Base-by-base conservation (phyloP, 1,140 invertebrate species). In the Drosophila jambulina region DNA sequence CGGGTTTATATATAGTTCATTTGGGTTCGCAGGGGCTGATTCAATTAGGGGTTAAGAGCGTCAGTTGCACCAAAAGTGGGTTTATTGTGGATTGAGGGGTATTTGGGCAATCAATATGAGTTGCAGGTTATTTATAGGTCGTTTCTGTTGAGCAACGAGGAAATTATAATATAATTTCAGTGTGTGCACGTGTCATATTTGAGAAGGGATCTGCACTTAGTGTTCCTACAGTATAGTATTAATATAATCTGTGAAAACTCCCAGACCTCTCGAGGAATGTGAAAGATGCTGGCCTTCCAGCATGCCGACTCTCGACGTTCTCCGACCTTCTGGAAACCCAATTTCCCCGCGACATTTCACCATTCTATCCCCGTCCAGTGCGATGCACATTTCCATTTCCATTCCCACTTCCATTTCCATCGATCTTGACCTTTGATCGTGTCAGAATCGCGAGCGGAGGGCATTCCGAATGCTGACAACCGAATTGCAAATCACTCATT, bases 371-470 rank as follows among this genome's bases (percentile, higher is more conserved):
- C 19, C 25, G 13, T 7, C 10, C 15, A 21, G 13, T 23, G 19
- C 51, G 32, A 62, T 57, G 23, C 32, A 45, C 63, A 69, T 68
- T 69, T 67, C 56, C 29, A 65, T 43, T 43, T 27, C 29, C 45
- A 38, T 34, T 40, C 12, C 38, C 57, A 25, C 15, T 51, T 36
- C 51, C 15, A 60, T 19, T 38, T 38, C 12, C 23, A 42, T 9
- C 36, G 75, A 53, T 71, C 58, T 71, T 78, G 75, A 78, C 51
- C 76, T 78, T 78, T 78, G 58, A 27, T 57, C 57, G 23, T 57
- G 53, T 60, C 34, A 38, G 54, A 67, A 76, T 36, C 19, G 38
- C 40, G 32, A 75, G 43, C 58, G 61, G 45, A 62, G 56, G 59
- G 62, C 62, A 56, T 38, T 38, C 34, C 21, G 53, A 38, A 56